These are phyloP conservation scores for Saccopteryx leptura DNA, from an alignment of 2,113 vertebrate species.

Conservation along the genomic window DNA sequence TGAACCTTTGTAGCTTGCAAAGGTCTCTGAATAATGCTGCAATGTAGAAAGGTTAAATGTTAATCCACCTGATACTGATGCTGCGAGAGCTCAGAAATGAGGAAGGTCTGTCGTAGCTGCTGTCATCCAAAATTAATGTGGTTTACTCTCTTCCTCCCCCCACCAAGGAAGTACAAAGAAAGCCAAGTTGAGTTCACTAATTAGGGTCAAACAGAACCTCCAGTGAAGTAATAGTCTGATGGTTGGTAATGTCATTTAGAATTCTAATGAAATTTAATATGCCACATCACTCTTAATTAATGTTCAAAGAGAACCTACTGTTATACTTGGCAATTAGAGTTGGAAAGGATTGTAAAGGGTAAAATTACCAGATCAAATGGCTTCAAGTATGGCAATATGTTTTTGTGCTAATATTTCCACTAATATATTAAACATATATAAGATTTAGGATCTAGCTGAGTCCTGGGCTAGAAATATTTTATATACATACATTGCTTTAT, in stretches of 20 bases:
- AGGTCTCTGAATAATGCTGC: background rate
- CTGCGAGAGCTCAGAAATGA: background rate
- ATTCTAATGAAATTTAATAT: slow-evolving; percentile 71
- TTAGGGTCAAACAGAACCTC: slow-evolving; percentile 58
- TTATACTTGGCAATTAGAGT: slow-evolving; percentile 24
- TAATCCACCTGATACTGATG: background rate
- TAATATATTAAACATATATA: background rate
- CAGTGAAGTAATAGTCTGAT: slow-evolving; percentile 58
- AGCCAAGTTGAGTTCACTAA: slow-evolving; percentile 44
- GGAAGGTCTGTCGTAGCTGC: background rate
- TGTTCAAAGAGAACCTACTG: slow-evolving; percentile 23
- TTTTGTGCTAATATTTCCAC: slow-evolving; percentile 35
- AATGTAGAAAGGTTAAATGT: background rate
- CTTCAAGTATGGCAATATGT: background rate
- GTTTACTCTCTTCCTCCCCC: background rate
- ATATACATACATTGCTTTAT: background rate
- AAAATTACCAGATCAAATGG: slow-evolving; percentile 28
- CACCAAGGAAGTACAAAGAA: slow-evolving; percentile 34
- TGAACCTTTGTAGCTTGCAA: background rate
- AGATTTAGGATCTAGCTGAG: background rate
- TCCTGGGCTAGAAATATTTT: background rate
- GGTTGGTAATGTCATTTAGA: slow-evolving; percentile 51
- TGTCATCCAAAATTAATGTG: background rate
- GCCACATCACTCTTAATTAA: slow-evolving; percentile 61
- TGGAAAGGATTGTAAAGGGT: slow-evolving; percentile 1